phyloP scores from a whole-genome alignment of 2,888 invertebrate species.

The Xestobium rufovillosum region DNA sequence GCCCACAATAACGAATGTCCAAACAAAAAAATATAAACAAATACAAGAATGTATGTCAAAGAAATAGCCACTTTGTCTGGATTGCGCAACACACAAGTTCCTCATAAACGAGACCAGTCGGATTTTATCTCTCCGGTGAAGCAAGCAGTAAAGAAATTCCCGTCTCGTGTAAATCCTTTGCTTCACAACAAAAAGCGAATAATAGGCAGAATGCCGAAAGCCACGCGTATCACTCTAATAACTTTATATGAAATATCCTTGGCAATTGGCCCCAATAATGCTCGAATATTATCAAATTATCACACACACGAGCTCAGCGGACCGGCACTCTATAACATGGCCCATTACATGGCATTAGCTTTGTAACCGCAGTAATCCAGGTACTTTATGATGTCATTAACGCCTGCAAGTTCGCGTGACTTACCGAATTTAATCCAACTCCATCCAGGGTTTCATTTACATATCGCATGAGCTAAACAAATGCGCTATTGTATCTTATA shows the following conservation, averaged over 20 bases:
- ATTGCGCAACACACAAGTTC: too few relatives aligned
- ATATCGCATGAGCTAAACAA: slow-evolving; percentile 36
- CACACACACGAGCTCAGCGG: slow-evolving; percentile 30
- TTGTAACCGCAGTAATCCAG: slow-evolving; percentile 39
- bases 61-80: too few relatives aligned
- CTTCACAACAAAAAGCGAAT: too few relatives aligned
- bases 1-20: too few relatives aligned
- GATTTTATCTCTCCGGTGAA: too few relatives aligned
- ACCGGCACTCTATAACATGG: slow-evolving; percentile 36
- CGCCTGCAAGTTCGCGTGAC: slow-evolving; percentile 38
- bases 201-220: too few relatives aligned
- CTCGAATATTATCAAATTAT: slow-evolving; percentile 37
- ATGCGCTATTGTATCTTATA: too few relatives aligned
- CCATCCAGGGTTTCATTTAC: slow-evolving; percentile 35
- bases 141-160: too few relatives aligned
- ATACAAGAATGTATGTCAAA: too few relatives aligned
- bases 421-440: slow-evolving; percentile 37
- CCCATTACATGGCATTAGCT: slow-evolving; percentile 39
- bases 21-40: too few relatives aligned
- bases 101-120: too few relatives aligned
- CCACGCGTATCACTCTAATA: slow-evolving; percentile 25
- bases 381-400: slow-evolving; percentile 39
- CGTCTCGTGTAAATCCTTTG: too few relatives aligned
- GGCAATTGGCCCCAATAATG: slow-evolving; percentile 33
- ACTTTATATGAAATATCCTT: slow-evolving; percentile 30